These are phyloP conservation scores for Orycteropus afer DNA, from an alignment of 2,113 vertebrate genomes.

Conservation along the genomic window DNA sequence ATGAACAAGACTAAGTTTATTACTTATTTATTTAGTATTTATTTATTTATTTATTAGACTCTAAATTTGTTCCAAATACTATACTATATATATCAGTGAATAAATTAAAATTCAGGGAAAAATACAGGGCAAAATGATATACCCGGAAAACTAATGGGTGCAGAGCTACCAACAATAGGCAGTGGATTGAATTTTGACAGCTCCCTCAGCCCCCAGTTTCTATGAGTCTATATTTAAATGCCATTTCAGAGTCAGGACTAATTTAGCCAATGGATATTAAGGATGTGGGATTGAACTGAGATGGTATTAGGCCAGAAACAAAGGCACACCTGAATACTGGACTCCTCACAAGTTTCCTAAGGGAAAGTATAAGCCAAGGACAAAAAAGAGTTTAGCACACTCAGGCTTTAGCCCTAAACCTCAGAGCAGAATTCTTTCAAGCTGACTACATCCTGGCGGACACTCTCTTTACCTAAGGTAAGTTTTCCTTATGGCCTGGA, in stretches of 20 bases:
- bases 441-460: neutral
- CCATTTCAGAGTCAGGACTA: neutral
- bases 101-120: constrained; percentile 13
- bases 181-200: neutral
- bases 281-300: neutral
- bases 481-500: neutral
- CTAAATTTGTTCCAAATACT: neutral
- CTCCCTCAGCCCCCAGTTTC: neutral
- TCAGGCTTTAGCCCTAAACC: neutral
- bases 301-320: neutral
- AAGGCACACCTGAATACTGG: neutral
- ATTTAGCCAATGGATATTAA: neutral
- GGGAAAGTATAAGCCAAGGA: neutral
- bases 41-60: too few relatives aligned
- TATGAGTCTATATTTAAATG: neutral
- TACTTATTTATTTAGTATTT: too few relatives aligned
- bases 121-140: neutral
- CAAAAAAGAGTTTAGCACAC: neutral
- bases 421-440: neutral
- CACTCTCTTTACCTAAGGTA: neutral
- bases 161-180: neutral
- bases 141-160: neutral
- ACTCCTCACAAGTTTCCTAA: neutral
- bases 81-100: neutral
- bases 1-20: neutral